Evolutionary conservation across 2,797 vertebrate species (phyloP), one percentile per base, ranked within the genome.

Genomic region (Malacoctenus gilli): DNA sequence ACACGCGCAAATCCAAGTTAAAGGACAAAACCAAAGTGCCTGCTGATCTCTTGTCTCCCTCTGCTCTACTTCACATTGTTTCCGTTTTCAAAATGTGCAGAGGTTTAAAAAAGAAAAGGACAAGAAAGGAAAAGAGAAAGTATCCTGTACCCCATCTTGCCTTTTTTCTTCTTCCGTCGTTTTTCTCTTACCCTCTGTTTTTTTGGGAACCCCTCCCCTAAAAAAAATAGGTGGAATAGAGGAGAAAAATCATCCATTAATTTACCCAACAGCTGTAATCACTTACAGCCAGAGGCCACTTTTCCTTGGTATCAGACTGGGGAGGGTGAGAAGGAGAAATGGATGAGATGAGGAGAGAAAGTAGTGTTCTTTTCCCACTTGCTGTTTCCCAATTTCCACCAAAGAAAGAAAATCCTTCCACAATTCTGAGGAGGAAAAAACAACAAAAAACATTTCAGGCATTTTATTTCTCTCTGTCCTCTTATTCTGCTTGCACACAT

Each of bases 181-280:
- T 59, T 79, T 48, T 40, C 55, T 49, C 19, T 39, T 34, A 13
- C 32, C 4, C 53, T 38, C 28, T 63, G 51, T 70, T 44, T 66
- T 62, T 61, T 66, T 76, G 35, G 59, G 58, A 72, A 72, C 44
- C 37, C 22, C 22, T 8, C 22, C 22, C 22, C n/a, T n/a, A n/a
- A n/a, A 55, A 42, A 44, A 46, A 49, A 60, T 52, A 46, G 22
- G 69, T n/a, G 77, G 79, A 85, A 64, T 31, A 43, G 54, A 44
- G 69, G 59, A 80, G 79, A 82, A 88, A 88, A 85, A 89, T 89
- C 84, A 87, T 89, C 83, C 86, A 87, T 90, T 89, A 80, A 85
- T 91, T 91, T 89, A 79, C 87, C 82, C 84, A 85, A 89, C 89
- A 91, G 90, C 92, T 89, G 86, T 84, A 84, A 89, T 89, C 89